Conservation (phyloP, 2,888 invertebrate genomes). For the Drosophila aldrichi region DNA sequence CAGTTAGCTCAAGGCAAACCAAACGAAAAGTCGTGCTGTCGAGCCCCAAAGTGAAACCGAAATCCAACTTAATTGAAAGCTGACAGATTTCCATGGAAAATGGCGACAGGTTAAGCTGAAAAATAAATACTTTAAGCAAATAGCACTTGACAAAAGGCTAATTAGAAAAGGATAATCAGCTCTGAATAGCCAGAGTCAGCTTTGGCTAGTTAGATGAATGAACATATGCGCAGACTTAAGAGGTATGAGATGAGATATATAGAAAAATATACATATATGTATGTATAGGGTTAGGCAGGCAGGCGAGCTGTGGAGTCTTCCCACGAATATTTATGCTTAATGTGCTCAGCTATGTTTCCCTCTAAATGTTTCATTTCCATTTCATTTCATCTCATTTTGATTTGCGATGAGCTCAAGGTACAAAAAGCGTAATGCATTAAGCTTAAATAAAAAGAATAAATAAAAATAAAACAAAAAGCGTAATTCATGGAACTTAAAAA, state of each 20-base stretch:
- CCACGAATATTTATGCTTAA: neutral
- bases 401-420: too few relatives aligned
- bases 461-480: too few relatives aligned
- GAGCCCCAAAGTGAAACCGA: slow-evolving; percentile 38
- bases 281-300: too few relatives aligned
- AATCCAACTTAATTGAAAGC: slow-evolving; percentile 54
- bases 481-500: too few relatives aligned
- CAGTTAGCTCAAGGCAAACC: slow-evolving; percentile 39
- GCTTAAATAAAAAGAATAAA: too few relatives aligned
- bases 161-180: neutral
- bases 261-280: too few relatives aligned
- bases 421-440: too few relatives aligned
- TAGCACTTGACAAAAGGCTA: slow-evolving; percentile 5
- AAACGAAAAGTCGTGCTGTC: slow-evolving; percentile 30
- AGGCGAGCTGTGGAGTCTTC: neutral
- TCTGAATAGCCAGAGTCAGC: neutral
- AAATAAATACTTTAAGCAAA: neutral
- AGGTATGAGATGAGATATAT: too few relatives aligned
- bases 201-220: neutral
- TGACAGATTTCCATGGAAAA: slow-evolving; percentile 30
- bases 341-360: neutral
- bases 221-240: too few relatives aligned
- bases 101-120: slow-evolving; percentile 6
- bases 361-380: neutral
- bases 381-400: neutral